These are phyloP conservation scores for Lasioglossum malachurum DNA, from an alignment of 2,888 invertebrate species.

Conservation along the genomic window DNA sequence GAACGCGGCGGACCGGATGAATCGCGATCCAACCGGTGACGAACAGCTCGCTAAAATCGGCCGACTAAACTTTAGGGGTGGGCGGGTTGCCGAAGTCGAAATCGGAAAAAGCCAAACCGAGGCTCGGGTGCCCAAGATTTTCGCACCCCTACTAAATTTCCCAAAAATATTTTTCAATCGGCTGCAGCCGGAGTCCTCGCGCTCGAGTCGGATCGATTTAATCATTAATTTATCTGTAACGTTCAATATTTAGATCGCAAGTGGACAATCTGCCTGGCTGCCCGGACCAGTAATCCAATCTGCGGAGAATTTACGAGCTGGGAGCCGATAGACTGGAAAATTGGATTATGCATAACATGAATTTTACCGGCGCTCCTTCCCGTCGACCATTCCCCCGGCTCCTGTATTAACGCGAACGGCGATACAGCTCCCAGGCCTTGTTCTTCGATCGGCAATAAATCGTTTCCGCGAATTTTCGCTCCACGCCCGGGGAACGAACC, in stretches of 20 bases:
- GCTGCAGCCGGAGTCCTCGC: background rate
- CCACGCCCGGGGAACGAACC: background rate
- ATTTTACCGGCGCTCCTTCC: constrained; percentile 23
- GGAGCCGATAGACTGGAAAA: constrained; percentile 31
- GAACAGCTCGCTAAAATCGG: background rate
- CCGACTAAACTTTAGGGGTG: no score
- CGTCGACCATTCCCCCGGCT: background rate
- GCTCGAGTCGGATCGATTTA: background rate
- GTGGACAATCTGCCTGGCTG: constrained; percentile 23
- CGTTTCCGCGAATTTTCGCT: background rate
- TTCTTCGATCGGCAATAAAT: background rate
- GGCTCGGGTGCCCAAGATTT: no score
- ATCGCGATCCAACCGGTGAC: background rate
- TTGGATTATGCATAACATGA: constrained; percentile 31
- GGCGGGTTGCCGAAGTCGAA: no score
- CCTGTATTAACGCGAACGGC: constrained; percentile 12
- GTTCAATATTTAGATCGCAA: constrained; percentile 34
- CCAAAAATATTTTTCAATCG: background rate
- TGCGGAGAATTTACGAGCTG: constrained; percentile 35
- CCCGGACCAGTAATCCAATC: constrained; percentile 32
- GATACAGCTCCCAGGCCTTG: background rate
- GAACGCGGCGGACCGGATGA: background rate
- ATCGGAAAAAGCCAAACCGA: no score
- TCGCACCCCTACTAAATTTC: background rate
- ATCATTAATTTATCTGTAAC: constrained; percentile 27